Evolutionary conservation across 2,113 vertebrate species (phyloP).

Genomic region (Silurus glanis): DNA sequence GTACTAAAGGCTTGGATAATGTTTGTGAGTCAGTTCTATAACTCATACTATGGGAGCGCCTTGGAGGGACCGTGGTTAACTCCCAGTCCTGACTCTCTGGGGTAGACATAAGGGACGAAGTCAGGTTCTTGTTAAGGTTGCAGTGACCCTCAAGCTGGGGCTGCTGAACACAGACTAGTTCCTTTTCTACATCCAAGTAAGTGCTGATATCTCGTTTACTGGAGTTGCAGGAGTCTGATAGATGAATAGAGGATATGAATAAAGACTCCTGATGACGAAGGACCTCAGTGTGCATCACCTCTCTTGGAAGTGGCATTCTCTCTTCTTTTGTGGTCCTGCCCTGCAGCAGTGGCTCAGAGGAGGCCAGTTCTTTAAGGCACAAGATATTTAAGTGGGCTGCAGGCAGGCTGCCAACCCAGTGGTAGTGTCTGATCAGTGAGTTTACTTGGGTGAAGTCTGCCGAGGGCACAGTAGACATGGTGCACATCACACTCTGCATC

Average conservation of each 20-base stretch:
- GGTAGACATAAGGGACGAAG: constrained; percentile 61
- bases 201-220: constrained; percentile 60
- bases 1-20: constrained; percentile 4
- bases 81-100: constrained; percentile 10
- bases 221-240: constrained; percentile 67
- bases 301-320: constrained; percentile 59
- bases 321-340: constrained; percentile 53
- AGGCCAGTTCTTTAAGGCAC: constrained; percentile 71
- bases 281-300: constrained; percentile 62
- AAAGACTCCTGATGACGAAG: constrained; percentile 72
- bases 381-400: constrained; percentile 68
- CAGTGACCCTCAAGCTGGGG: constrained; percentile 57
- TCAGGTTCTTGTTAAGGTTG: constrained; percentile 68
- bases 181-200: constrained; percentile 46
- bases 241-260: constrained; percentile 61
- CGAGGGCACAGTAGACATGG: constrained; percentile 71
- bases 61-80: background rate
- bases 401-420: constrained; percentile 63
- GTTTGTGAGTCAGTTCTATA: constrained; percentile 66
- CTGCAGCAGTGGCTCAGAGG: constrained; percentile 72
- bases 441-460: constrained; percentile 61
- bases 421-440: constrained; percentile 70
- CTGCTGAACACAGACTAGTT: constrained; percentile 52
- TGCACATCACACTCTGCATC: constrained; percentile 82
- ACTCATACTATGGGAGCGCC: constrained; percentile 69